These are phyloP conservation scores for Pseudochirops cupreus DNA, from an alignment of 2,797 vertebrate genomes.

Conservation along the genomic window DNA sequence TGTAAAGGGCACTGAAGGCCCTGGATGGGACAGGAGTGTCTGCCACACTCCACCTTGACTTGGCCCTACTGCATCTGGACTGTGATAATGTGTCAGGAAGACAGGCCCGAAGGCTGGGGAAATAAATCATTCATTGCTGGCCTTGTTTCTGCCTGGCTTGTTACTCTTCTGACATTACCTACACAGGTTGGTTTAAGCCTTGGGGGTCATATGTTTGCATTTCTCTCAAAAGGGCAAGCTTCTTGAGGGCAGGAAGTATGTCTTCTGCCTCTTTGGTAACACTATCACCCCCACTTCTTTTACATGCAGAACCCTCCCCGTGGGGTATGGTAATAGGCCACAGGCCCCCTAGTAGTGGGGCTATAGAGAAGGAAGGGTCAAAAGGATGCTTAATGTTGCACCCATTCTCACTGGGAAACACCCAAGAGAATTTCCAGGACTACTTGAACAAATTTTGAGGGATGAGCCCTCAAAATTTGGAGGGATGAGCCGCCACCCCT, in stretches of 20 bases:
- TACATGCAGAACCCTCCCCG: background rate
- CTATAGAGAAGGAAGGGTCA: background rate
- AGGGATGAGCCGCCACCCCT: background rate
- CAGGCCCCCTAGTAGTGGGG: background rate
- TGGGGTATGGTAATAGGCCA: background rate
- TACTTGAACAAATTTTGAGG: background rate
- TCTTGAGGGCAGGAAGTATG: no score
- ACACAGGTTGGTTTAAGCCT: background rate
- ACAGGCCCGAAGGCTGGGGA: background rate
- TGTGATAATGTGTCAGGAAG: background rate
- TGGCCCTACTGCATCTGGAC: background rate
- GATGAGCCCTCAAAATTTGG: background rate
- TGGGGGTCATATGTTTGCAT: background rate
- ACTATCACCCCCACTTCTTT: background rate
- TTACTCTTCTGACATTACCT: background rate
- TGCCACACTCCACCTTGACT: background rate
- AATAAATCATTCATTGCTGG: conserved; percentile 1
- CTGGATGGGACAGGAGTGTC: background rate
- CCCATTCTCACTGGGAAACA: background rate
- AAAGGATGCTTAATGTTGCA: background rate
- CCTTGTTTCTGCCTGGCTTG: background rate
- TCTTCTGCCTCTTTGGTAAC: no score
- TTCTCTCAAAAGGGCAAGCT: background rate
- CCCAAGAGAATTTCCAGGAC: background rate
- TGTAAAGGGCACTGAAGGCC: background rate